Base-by-base conservation (phyloP, 2,113 vertebrate genomes). In the Bambusicola thoracicus region DNA sequence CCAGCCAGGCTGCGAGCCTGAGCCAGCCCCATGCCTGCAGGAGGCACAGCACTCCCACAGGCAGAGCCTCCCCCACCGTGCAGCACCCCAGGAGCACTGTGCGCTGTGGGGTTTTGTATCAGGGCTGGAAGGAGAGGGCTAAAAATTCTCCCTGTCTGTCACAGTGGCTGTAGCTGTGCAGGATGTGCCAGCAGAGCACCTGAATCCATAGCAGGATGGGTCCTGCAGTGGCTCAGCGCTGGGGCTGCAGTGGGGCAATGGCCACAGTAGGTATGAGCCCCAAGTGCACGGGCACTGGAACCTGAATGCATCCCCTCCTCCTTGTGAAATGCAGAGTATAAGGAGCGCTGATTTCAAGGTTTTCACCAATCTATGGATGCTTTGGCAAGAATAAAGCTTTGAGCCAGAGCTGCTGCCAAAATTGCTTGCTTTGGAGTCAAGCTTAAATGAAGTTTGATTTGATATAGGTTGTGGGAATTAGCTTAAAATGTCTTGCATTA, bases 231-330 rank as follows among this genome's bases (percentile, higher is more conserved):
- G 29, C 55, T 32, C 53, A 56, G 22, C 32, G 59, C 76, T 73
- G 67, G 49, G 68, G 51, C 43, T 11, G 41, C 30, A 0, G 1
- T 7, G 49, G 53, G 58, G 38, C 1, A 4, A 32, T 32, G 59
- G 30, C 41, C 3, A n/a, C 2, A 1, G n/a, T 40, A 20, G 41
- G 6, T 21, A 2, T 12, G 61, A 8, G 61, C 16, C 53, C 49
- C 2, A 0, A 30, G 19, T 19, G 41, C 2, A 0, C 24, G 13
- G 10, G 27, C 32, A 11, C 2, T 25, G 30, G 34, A 48, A 25
- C 34, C 61, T 55, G 21, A 0, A 34, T 36, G 61, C 46, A 19
- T 2, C 25, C 53, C 25, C 17, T 25, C 38, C 27, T 44, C 18
- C 17, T 16, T 43, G 4, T 25, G 22, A 16, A 16, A 4, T 2